phyloP scores from a whole-genome alignment of 2,797 vertebrate species.

The Clarias fuscus region DNA sequence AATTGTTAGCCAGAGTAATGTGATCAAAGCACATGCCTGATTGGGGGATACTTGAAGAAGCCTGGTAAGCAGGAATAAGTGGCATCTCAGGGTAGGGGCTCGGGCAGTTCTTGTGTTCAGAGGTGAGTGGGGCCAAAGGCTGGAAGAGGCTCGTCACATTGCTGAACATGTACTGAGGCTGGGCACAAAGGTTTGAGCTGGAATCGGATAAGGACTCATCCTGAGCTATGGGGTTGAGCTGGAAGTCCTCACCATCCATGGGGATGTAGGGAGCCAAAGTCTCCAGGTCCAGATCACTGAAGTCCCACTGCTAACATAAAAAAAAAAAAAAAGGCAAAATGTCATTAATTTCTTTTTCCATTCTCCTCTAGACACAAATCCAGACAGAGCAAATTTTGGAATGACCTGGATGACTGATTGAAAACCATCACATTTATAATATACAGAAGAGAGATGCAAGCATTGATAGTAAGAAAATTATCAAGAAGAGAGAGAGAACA shows the following conservation, averaged over 20 bases:
- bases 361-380: neutral
- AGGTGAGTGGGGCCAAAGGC: conserved; percentile 57
- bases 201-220: conserved; percentile 69
- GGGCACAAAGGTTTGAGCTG: conserved; percentile 65
- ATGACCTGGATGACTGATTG: neutral
- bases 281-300: conserved; percentile 83
- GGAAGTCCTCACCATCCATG: conserved; percentile 88
- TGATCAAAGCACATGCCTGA: conserved; percentile 33
- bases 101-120: conserved; percentile 27
- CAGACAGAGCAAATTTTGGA: neutral
- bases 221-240: conserved; percentile 80
- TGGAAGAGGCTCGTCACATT: conserved; percentile 77
- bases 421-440: neutral
- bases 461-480: neutral
- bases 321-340: neutral
- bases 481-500: neutral
- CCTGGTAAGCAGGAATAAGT: conserved; percentile 35
- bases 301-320: conserved; percentile 59
- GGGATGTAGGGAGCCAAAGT: conserved; percentile 87
- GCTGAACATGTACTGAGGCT: conserved; percentile 72
- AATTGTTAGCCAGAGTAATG: conserved; percentile 22
- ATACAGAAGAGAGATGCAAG: neutral
- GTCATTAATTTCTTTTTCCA: neutral
- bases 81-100: conserved; percentile 37
- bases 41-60: neutral